phyloP scores from a whole-genome alignment of 1,140 invertebrate species.

The Cydia pomonella region DNA sequence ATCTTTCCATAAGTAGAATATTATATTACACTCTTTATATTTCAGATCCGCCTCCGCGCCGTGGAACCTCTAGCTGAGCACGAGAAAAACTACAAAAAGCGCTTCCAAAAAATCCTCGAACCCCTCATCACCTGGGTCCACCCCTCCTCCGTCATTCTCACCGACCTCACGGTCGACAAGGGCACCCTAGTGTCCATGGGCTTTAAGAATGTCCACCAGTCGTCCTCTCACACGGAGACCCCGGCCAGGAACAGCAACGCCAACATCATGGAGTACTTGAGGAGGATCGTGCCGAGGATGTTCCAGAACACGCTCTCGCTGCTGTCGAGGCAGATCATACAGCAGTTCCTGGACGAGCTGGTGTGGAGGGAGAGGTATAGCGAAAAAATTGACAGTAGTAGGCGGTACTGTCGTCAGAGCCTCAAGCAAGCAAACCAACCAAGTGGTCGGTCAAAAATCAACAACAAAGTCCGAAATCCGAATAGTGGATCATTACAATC shows the following conservation, averaged over 20 bases:
- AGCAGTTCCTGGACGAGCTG: slow-evolving; percentile 94
- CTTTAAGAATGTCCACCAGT: slow-evolving; percentile 87
- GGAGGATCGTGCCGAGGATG: slow-evolving; percentile 92
- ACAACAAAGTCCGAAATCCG: too few species aligned
- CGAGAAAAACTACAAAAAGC: slow-evolving; percentile 88
- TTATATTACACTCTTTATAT: slow-evolving; percentile 34
- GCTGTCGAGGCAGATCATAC: slow-evolving; percentile 91
- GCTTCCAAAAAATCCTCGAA: slow-evolving; percentile 89
- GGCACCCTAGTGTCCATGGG: slow-evolving; percentile 88
- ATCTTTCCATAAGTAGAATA: too few species aligned
- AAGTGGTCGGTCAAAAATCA: too few species aligned
- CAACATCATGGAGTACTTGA: slow-evolving; percentile 92
- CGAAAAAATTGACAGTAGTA: too few species aligned
- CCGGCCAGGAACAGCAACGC: slow-evolving; percentile 84
- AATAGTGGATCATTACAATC: too few species aligned
- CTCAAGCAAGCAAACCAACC: too few species aligned
- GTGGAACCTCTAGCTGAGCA: slow-evolving; percentile 89
- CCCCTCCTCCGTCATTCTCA: slow-evolving; percentile 88
- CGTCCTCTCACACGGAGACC: slow-evolving; percentile 82
- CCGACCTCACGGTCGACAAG: slow-evolving; percentile 92
- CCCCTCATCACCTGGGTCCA: slow-evolving; percentile 89
- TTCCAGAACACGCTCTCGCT: slow-evolving; percentile 93
- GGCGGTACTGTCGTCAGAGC: too few species aligned
- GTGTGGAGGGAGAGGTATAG: slow-evolving; percentile 86
- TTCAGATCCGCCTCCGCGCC: slow-evolving; percentile 86